These are phyloP conservation scores for Drosophila nigromelanica DNA, from an alignment of 1,140 invertebrate species.

Conservation along the genomic window DNA sequence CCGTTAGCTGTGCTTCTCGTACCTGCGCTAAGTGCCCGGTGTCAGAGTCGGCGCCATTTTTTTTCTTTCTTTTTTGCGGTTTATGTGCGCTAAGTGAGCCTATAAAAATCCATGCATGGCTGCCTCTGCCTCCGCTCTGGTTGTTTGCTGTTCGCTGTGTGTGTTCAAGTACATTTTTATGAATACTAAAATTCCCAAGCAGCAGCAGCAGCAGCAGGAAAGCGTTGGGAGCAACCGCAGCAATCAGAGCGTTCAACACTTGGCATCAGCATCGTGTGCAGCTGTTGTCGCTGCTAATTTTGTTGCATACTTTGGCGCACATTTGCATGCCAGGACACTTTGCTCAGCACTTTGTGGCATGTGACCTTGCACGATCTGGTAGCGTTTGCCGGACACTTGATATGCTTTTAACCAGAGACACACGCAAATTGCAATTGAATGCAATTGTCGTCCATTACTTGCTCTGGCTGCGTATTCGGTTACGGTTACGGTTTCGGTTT, in stretches of 20 bases:
- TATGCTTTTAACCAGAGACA: conserved; percentile 45
- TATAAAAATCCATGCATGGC: conserved; percentile 77
- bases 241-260: conserved; percentile 78
- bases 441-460: conserved; percentile 11
- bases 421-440: conserved; percentile 31
- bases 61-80: conserved; percentile 44
- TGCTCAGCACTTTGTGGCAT: not conserved
- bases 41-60: conserved; percentile 23
- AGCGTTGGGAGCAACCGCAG: conserved; percentile 28
- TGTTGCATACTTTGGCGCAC: conserved; percentile 52
- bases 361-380: conserved; percentile 33
- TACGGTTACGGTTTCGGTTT: conserved; percentile 23
- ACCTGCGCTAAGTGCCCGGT: conserved; percentile 28
- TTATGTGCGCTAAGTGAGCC: conserved; percentile 81
- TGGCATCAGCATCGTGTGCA: conserved; percentile 57
- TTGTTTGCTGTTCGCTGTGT: conserved; percentile 27
- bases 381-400: conserved; percentile 28
- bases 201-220: conserved; percentile 1
- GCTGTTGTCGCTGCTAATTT: conserved; percentile 66
- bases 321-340: conserved; percentile 37
- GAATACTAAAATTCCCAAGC: conserved; percentile 67
- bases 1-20: conserved; percentile 16
- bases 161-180: conserved; percentile 76
- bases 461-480: conserved; percentile 4
- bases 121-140: conserved; percentile 17